These are phyloP conservation scores for Synanceia verrucosa DNA, from an alignment of 2,797 vertebrate genomes.

Conservation along the genomic window DNA sequence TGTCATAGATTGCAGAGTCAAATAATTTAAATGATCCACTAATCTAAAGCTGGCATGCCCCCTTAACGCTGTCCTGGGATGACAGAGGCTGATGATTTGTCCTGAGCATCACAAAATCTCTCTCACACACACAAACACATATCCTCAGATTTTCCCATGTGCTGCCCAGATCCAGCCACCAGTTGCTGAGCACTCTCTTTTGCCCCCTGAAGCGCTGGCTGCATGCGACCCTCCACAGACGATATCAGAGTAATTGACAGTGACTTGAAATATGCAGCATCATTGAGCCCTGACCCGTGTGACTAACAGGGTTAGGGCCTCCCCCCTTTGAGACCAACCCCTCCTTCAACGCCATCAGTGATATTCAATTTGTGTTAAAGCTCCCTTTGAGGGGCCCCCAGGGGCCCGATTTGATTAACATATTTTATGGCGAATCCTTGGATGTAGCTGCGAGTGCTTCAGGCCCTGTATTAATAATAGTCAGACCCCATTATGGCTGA, in stretches of 20 bases:
- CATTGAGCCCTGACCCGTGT: slow-evolving; percentile 82
- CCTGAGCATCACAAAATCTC: slow-evolving; percentile 31
- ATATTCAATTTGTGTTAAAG: slow-evolving; percentile 83
- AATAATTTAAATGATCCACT: slow-evolving; percentile 49
- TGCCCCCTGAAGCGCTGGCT: slow-evolving; percentile 55
- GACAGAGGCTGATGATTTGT: slow-evolving; percentile 27
- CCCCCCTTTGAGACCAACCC: slow-evolving; percentile 73
- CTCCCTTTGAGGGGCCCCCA: slow-evolving; percentile 77
- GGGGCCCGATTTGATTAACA: slow-evolving; percentile 81
- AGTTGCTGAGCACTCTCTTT: slow-evolving; percentile 42
- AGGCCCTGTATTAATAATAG: slow-evolving; percentile 79
- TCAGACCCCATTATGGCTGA: slow-evolving; percentile 72
- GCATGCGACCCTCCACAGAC: slow-evolving; percentile 77
- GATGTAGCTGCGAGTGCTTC: slow-evolving; percentile 64
- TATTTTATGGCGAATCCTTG: slow-evolving; percentile 77
- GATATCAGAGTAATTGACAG: slow-evolving; percentile 84
- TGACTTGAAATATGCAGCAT: slow-evolving; percentile 87
- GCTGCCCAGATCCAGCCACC: slow-evolving; percentile 57
- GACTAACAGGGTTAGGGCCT: slow-evolving; percentile 85
- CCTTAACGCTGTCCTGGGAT: slow-evolving; percentile 20
- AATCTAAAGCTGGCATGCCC: slow-evolving; percentile 40
- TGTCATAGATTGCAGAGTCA: slow-evolving; percentile 38
- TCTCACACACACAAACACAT: neutral
- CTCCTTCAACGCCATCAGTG: slow-evolving; percentile 79
- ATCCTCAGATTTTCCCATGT: slow-evolving; percentile 60